phyloP scores from a whole-genome alignment of 2,888 invertebrate genomes.

The Salticus scenicus region DNA sequence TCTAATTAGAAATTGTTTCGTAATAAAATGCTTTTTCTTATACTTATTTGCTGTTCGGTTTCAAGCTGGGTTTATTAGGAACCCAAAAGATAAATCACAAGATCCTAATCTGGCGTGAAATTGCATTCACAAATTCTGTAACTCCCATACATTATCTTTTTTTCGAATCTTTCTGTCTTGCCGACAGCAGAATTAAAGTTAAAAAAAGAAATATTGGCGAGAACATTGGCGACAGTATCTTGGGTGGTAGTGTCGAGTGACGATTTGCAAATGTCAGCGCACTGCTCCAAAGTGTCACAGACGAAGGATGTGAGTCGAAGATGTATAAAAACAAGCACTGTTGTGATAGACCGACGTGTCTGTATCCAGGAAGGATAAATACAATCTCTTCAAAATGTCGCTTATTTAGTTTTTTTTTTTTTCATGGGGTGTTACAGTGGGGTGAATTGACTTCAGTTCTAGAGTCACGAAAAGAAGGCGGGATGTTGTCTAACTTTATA shows the following conservation, averaged over 20 bases:
- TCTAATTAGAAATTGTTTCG: too few species aligned
- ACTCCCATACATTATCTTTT: background rate
- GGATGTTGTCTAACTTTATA: conserved; percentile 4
- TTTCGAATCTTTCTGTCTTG: background rate
- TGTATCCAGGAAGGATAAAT: conserved; percentile 41
- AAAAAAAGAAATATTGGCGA: conserved; percentile 51
- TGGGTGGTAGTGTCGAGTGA: conserved; percentile 57
- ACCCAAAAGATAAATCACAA: background rate
- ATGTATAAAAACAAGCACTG: conserved; percentile 64
- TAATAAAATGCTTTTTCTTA: too few species aligned
- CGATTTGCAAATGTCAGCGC: conserved; percentile 69
- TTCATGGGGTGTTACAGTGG: background rate
- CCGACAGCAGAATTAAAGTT: conserved; percentile 15
- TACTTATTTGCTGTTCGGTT: too few species aligned
- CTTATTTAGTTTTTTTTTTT: conserved; percentile 15
- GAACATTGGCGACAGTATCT: conserved; percentile 55
- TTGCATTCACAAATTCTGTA: background rate
- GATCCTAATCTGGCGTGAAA: conserved; percentile 10
- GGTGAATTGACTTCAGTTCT: background rate
- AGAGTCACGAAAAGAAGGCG: background rate
- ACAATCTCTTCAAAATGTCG: conserved; percentile 1
- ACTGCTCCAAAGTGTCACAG: conserved; percentile 42
- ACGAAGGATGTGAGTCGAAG: conserved; percentile 37
- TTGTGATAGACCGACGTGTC: conserved; percentile 58
- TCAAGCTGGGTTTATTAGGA: background rate